These are phyloP conservation scores for Octonoba sinensis DNA, from an alignment of 2,888 invertebrate species.

Conservation along the genomic window DNA sequence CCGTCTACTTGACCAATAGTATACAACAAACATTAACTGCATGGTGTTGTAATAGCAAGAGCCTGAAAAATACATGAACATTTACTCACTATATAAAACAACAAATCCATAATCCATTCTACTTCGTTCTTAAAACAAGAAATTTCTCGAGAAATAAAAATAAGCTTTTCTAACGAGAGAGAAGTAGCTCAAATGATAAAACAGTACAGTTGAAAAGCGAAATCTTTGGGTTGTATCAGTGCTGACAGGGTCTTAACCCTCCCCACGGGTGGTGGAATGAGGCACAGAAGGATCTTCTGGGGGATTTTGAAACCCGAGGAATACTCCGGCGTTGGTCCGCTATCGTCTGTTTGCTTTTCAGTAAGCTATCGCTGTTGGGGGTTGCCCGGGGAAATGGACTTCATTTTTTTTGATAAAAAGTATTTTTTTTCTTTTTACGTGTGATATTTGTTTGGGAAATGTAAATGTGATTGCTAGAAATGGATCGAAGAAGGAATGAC, in stretches of 20 bases:
- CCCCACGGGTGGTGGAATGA: slow-evolving; percentile 41
- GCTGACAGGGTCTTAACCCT: slow-evolving; percentile 55
- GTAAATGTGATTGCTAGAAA: background rate
- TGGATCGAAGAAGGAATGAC: too few species aligned
- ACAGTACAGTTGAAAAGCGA: slow-evolving; percentile 15
- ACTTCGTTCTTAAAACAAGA: too few species aligned
- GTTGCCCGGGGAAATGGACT: background rate
- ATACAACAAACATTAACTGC: too few species aligned
- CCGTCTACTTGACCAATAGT: too few species aligned
- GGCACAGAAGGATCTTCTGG: background rate
- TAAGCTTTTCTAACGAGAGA: background rate
- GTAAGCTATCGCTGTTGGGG: slow-evolving; percentile 30
- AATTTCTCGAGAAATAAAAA: too few species aligned
- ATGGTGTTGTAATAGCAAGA: too few species aligned
- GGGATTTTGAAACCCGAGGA: too few species aligned
- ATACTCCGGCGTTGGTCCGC: too few species aligned
- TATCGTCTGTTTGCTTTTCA: background rate
- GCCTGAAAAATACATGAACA: too few species aligned
- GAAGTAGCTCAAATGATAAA: slow-evolving; percentile 30
- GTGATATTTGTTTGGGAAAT: background rate
- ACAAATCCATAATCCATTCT: too few species aligned
- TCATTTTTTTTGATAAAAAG: background rate
- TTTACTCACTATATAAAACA: too few species aligned
- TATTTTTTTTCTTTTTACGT: background rate
- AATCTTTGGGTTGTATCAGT: slow-evolving; percentile 41